A percentile compares a stretch with the other conserved stretches of the same genome.
phyloP scores from a whole-genome alignment of 2,888 invertebrate species.

The Drosophila fungiperda region DNA sequence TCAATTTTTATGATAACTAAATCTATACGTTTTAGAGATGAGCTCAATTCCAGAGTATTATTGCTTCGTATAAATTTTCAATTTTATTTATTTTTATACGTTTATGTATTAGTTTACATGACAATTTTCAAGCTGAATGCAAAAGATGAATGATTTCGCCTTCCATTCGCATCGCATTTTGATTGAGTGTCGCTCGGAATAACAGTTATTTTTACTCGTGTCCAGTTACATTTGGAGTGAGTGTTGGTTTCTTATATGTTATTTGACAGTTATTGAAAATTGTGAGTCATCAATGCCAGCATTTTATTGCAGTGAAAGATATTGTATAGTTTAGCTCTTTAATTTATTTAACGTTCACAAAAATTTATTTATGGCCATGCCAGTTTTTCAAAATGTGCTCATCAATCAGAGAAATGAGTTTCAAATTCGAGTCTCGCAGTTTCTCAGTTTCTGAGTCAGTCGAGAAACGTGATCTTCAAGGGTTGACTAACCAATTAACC shows the following conservation, averaged over 20 bases:
- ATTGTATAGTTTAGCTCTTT: slow-evolving; percentile 55
- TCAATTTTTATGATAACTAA: background rate
- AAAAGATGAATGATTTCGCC: slow-evolving; percentile 48
- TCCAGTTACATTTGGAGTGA: slow-evolving; percentile 3
- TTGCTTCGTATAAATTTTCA: background rate
- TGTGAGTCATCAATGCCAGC: slow-evolving; percentile 56
- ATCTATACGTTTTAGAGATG: background rate
- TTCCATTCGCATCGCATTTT: slow-evolving; percentile 36
- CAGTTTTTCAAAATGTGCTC: slow-evolving; percentile 66
- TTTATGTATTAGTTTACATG: slow-evolving; percentile 61
- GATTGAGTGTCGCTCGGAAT: slow-evolving; percentile 35
- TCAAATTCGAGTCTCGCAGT: slow-evolving; percentile 35
- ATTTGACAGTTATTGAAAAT: slow-evolving; percentile 23
- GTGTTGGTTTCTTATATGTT: background rate
- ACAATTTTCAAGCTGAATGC: slow-evolving; percentile 56
- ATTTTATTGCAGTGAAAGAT: slow-evolving; percentile 62
- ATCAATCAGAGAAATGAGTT: slow-evolving; percentile 77
- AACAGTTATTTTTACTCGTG: slow-evolving; percentile 38
- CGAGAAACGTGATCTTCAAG: slow-evolving; percentile 16
- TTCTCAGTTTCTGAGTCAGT: slow-evolving; percentile 8
- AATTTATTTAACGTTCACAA: slow-evolving; percentile 67
- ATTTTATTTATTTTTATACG: background rate
- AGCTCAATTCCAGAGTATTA: slow-evolving; percentile 4
- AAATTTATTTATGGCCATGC: slow-evolving; percentile 69
- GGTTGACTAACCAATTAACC: slow-evolving; percentile 39